phyloP scores from a whole-genome alignment of 2,797 vertebrate species.

The Myotis myotis region DNA sequence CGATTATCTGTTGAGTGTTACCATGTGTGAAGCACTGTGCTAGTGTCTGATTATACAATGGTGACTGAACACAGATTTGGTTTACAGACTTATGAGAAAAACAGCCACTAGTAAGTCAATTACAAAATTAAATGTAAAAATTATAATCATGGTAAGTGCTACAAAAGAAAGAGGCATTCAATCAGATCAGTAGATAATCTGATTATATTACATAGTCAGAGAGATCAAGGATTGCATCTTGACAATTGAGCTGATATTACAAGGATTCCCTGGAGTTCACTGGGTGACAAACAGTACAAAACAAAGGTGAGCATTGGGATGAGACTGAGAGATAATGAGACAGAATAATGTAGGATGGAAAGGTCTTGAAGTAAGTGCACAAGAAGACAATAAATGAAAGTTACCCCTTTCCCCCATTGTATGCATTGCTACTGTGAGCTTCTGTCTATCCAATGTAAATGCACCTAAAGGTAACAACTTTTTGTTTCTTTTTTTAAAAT shows the following conservation, averaged over 20 bases:
- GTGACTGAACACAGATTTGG: no score
- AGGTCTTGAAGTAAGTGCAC: neutral
- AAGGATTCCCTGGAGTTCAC: neutral
- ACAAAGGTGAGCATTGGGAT: neutral
- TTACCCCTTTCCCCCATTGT: neutral
- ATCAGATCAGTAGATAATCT: no score
- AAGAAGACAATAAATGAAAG: neutral
- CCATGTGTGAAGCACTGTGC: fast-evolving
- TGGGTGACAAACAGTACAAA: neutral
- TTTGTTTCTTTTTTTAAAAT: no score
- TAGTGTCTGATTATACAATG: neutral
- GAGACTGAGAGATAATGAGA: neutral
- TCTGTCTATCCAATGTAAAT: neutral
- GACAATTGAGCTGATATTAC: neutral
- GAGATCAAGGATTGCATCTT: neutral
- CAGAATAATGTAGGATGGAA: neutral
- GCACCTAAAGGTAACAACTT: neutral
- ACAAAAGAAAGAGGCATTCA: neutral
- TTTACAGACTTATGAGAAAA: neutral
- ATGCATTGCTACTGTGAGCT: neutral
- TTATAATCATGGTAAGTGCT: neutral
- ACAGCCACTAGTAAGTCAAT: neutral
- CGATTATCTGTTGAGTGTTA: neutral
- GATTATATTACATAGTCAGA: neutral
- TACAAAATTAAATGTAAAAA: neutral